Percentiles rank a stretch among this genome's conserved stretches.
phyloP scores from a whole-genome alignment of 2,888 invertebrate genomes.

The Camponotus fellah region DNA sequence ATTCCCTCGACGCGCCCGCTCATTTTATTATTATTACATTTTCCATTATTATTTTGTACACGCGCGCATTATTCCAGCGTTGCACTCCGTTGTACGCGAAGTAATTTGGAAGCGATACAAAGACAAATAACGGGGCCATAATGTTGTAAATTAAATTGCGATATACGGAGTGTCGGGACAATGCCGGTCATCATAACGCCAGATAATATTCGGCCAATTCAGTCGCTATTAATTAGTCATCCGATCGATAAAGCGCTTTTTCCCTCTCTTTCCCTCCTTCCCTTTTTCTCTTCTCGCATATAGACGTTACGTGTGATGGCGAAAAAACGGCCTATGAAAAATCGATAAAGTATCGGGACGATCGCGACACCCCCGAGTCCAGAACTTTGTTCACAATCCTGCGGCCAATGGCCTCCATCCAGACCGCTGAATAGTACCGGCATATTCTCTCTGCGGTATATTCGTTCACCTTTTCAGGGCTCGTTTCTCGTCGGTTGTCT shows the following conservation, averaged over 20 bases:
- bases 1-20: constrained; percentile 13
- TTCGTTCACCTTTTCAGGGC: constrained; percentile 54
- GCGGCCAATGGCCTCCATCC: constrained; percentile 55
- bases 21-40: constrained; percentile 54
- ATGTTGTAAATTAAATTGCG: constrained; percentile 47
- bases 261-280: neutral
- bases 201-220: constrained; percentile 23
- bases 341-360: constrained; percentile 65
- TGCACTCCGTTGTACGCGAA: constrained; percentile 12
- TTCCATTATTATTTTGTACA: constrained; percentile 49
- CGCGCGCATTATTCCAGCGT: constrained; percentile 32
- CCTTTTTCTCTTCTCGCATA: neutral
- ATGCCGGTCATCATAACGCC: constrained; percentile 20
- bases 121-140: constrained; percentile 36
- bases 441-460: constrained; percentile 54
- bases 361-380: constrained; percentile 46
- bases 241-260: constrained; percentile 45
- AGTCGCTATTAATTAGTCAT: constrained; percentile 48
- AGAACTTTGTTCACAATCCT: constrained; percentile 48
- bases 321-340: constrained; percentile 43
- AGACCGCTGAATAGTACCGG: constrained; percentile 57
- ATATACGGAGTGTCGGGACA: neutral
- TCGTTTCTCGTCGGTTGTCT: constrained; percentile 45
- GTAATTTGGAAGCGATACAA: constrained; percentile 34
- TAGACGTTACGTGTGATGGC: neutral